Conservation (phyloP, 2,888 invertebrate species). For the Drosophila algonquin region DNA sequence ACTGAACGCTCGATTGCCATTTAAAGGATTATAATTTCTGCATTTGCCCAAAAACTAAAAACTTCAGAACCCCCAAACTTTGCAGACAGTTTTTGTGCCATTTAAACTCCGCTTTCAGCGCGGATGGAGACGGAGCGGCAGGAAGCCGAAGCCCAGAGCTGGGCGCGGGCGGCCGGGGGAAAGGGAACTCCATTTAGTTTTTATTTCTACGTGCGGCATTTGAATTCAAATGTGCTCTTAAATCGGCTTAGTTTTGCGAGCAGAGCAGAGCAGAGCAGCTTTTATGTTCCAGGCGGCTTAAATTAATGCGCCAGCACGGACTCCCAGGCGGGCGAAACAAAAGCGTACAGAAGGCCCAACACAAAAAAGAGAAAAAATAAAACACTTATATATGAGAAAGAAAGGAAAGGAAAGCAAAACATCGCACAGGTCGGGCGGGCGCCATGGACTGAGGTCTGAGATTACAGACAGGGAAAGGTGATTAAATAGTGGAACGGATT, state of each 20-base stretch:
- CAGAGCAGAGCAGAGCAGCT: slow-evolving; percentile 47
- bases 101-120: slow-evolving; percentile 47
- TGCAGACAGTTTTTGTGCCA: slow-evolving; percentile 74
- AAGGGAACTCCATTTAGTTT: slow-evolving; percentile 57
- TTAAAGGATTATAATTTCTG: slow-evolving; percentile 76
- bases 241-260: slow-evolving; percentile 75
- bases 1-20: slow-evolving; percentile 55
- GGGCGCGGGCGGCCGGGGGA: slow-evolving; percentile 35
- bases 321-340: slow-evolving; percentile 25
- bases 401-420: background rate
- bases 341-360: slow-evolving; percentile 37
- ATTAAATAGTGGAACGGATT: slow-evolving; percentile 57
- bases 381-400: slow-evolving; percentile 21
- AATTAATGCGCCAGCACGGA: slow-evolving; percentile 64
- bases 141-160: slow-evolving; percentile 13
- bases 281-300: slow-evolving; percentile 66
- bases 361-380: slow-evolving; percentile 1
- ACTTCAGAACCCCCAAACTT: slow-evolving; percentile 64
- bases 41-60: slow-evolving; percentile 55
- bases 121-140: background rate
- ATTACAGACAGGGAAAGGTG: slow-evolving; percentile 47
- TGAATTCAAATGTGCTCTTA: slow-evolving; percentile 78
- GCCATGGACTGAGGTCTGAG: slow-evolving; percentile 1
- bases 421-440: background rate
- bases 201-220: slow-evolving; percentile 63